Percentiles rank a stretch among this genome's conserved stretches.
phyloP scores from a whole-genome alignment of 2,113 vertebrate species.

The Siniperca chuatsi region DNA sequence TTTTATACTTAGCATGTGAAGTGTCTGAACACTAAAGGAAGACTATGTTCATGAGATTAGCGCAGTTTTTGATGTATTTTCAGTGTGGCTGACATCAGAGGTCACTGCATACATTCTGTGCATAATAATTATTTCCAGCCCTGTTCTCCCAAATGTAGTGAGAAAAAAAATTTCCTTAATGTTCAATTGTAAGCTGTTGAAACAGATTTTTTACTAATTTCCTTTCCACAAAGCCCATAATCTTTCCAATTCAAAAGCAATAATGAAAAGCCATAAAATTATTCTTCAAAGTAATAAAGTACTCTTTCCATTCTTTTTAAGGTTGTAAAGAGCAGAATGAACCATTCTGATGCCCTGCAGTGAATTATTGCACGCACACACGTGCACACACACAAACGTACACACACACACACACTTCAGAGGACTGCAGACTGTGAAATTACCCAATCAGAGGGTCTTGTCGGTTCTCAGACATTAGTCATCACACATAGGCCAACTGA shows the following conservation, averaged over 20 bases:
- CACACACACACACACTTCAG: constrained; percentile 32
- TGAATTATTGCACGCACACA: constrained; percentile 52
- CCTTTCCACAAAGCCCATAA: constrained; percentile 55
- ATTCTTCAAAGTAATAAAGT: constrained; percentile 68
- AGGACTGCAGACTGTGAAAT: constrained; percentile 67
- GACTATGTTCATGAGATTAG: constrained; percentile 25
- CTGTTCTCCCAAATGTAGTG: constrained; percentile 10
- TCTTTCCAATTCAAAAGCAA: constrained; percentile 65
- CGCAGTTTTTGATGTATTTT: constrained; percentile 26
- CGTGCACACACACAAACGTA: background rate
- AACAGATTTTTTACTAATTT: constrained; percentile 59
- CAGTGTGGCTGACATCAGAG: constrained; percentile 32
- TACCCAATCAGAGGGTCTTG: constrained; percentile 62
- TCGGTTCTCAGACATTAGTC: constrained; percentile 65
- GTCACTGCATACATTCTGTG: constrained; percentile 18
- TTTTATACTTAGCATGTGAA: background rate
- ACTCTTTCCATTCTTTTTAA: constrained; percentile 55
- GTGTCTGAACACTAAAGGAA: background rate
- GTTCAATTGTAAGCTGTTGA: constrained; percentile 34
- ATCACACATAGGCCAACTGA: constrained; percentile 57
- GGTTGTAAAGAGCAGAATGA: constrained; percentile 58
- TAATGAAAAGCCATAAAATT: constrained; percentile 64
- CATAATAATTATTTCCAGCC: constrained; percentile 27
- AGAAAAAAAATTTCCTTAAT: constrained; percentile 35
- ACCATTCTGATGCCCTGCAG: constrained; percentile 59